Evolutionary conservation across 2,888 invertebrate genomes (phyloP), one percentile per base, ranked within the genome.

Genomic region (Thyatira batis): DNA sequence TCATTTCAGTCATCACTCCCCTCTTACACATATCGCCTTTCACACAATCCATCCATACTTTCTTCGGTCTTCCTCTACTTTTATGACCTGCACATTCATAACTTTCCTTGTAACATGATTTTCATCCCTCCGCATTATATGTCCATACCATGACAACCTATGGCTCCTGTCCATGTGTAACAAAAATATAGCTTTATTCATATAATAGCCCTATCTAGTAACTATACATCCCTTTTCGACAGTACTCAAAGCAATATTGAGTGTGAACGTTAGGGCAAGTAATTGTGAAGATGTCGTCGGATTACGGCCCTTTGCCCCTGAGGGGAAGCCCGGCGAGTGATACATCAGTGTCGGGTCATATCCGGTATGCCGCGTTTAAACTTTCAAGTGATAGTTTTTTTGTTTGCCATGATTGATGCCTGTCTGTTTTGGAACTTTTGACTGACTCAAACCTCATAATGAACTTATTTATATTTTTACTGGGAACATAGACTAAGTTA

Each of bases 201-300:
- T n/a, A n/a, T 39, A 46, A 10, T 8, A 17, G 53, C 13, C 71
- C 20, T 53, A 60, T 82, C 78, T 55, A 76, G 63, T n/a, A 20
- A 9, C 2, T 48, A 3, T 62, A 64, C 9, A 2, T 66, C 66
- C 13, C 0, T 10, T 46, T 54, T 61, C 69, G 71, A 77, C 80
- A 82, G 84, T 84, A 78, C 76, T 76, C 77, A 71, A 74, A 82
- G 81, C 82, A 84, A 82, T 85, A 87, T 85, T 81, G 84, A 86
- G 85, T 86, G 87, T 76, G 84, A 85, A 84, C 76, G 82, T 79
- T 77, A 78, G 84, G 84, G 81, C 83, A 83, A 83, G 84, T 83
- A 84, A 85, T 87, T 88, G 87, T 88, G 84, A 84, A 87, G 87
- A 87, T 82, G 82, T 82, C 74, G 56, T 82, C 80, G 82, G 85